Evolutionary conservation across 2,888 invertebrate genomes (phyloP), one percentile per base, ranked within the genome.

Genomic region (Tribolium freemani): DNA sequence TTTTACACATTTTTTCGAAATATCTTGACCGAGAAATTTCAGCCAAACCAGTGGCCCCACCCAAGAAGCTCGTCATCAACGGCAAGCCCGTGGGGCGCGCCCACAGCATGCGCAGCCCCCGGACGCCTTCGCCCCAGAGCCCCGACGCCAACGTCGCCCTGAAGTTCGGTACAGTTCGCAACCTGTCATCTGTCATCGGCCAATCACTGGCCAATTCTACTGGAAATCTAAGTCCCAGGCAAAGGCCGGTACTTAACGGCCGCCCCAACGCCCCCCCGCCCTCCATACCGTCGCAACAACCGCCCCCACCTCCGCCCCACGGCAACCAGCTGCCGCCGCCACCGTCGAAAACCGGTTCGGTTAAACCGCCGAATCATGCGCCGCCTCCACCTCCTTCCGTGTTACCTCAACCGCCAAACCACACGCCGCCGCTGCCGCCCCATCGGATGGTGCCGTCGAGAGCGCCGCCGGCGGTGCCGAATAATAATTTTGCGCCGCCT

Each of bases 91-190:
- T 94, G 2, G 89, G 91, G 6, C 88, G 95, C 74, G 93, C 95
- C 77, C 95, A 95, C 84, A 95, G 95, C 85, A 94, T 96, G 94
- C 90, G 94, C 85, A 90, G 93, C 78, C 94, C 95, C 21, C 91
- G 94, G 87, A 94, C 90, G 0, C 90, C 90, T 0, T 89, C 90
- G 0, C 89, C 90, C 0, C 86, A 89, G 48, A 88, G 88, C 45
- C 87, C 88, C 9, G 82, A 81, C 56, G 77, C 76, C 11, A 77
- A 79, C 58, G 73, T 76, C 11, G 75, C 76, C 16, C 75, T 79
- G 3, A 86, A 87, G 71, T 87, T 86, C 78, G 85, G 85, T 30
- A 87, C 86, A 6, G 85, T 87, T 9, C 81, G 86, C 30, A 84
- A 86, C 70, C 75, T 86, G 74, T 85, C 88, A 16, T 86, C 88